Base-by-base conservation (phyloP, 2,888 invertebrate genomes). In the Sphaeridia pumilis region DNA sequence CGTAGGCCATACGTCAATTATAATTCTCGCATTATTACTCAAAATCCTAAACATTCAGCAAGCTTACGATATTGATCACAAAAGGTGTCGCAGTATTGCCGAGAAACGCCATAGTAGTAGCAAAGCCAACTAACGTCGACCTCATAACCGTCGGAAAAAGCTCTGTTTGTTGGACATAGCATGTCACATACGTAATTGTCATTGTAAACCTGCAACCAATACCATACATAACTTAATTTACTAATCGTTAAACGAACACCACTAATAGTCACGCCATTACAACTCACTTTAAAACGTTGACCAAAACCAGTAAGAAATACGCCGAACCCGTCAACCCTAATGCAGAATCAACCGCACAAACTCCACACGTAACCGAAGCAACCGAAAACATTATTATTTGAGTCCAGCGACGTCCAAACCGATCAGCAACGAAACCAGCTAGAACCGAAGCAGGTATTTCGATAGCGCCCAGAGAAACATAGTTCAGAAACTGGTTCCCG, bases 111-210 rank as follows among this genome's bases (percentile, higher is more conserved):
- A 76, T 65, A 34, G 80, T 73, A 49, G 75, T 74, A 28, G 79
- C 77, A 52, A 81, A 66, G 1, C 80, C 76, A 61, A 78, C 74
- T 47, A 81, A 82, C 5, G 80, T 77, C 66, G 81, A 79, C 22
- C 82, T 71, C 31, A 81, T 70, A 61, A 78, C 78, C 0, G 82
- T 82, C 14, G 82, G 82, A 67, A 79, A 81, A 21, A 80, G 72
- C 69, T 82, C 82, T 21, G 55, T 55, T 5, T 48, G 57, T 57
- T 81, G 76, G 49, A 82, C 69, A 65, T 75, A 77, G 22, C 76
- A 75, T 20, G 76, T 72, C 62, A 78, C 78, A 67, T 77, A 80
- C 4, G 76, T 72, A 21, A 78, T 65, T 2, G 77, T 76, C 49
- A 76, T 53, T 4, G 54, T 52, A 42, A 58, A 58, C 28, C 58